Conservation (phyloP, 2,797 vertebrate species). For the Momotus momota region DNA sequence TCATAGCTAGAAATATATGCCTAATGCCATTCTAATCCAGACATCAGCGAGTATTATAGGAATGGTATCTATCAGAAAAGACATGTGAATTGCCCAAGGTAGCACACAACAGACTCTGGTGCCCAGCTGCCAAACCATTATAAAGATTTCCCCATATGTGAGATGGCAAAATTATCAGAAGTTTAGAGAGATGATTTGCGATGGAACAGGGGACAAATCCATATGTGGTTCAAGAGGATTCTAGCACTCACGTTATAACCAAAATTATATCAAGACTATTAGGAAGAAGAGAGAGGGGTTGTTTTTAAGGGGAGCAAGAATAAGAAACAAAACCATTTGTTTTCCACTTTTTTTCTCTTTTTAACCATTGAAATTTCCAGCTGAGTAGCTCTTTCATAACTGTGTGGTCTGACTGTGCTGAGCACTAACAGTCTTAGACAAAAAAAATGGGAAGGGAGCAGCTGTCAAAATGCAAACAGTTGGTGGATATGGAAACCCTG, state of each 20-base stretch:
- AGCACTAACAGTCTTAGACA: too few relatives aligned
- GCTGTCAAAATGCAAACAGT: rapidly evolving
- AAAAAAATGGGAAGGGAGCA: neutral
- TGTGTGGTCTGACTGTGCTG: neutral
- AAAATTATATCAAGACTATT: neutral
- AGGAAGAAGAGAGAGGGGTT: neutral
- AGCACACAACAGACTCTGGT: neutral
- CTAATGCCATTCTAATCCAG: neutral
- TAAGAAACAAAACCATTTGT: neutral
- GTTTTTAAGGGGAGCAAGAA: neutral
- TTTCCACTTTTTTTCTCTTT: neutral
- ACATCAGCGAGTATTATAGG: neutral
- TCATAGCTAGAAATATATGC: neutral
- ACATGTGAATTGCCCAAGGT: neutral
- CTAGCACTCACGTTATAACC: neutral
- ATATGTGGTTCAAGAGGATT: neutral
- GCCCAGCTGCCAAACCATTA: neutral
- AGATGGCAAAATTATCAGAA: neutral
- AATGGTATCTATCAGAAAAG: neutral
- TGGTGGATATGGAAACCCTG: neutral
- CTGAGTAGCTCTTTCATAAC: neutral
- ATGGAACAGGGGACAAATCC: neutral
- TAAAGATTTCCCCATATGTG: neutral
- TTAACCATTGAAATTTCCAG: neutral
- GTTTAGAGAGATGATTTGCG: neutral